Evolutionary conservation across 2,888 invertebrate species (phyloP).

Genomic region (Pseudoips prasinana): DNA sequence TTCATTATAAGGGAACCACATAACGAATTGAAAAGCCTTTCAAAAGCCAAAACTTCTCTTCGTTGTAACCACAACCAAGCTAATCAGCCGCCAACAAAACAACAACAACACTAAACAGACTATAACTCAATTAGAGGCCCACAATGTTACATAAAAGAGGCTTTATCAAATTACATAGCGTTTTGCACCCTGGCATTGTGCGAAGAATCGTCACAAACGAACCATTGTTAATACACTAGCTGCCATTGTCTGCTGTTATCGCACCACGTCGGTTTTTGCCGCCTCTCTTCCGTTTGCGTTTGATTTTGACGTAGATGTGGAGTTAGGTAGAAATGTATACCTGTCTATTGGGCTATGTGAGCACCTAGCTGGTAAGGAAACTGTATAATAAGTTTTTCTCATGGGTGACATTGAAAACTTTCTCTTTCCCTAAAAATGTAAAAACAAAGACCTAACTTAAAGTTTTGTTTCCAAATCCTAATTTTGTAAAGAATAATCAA

Average conservation of each 20-base stretch:
- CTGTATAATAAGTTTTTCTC: too few species aligned
- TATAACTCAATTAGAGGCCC: conserved; percentile 73
- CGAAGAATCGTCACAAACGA: conserved; percentile 80
- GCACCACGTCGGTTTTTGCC: conserved; percentile 73
- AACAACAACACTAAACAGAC: conserved; percentile 53
- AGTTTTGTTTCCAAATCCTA: too few species aligned
- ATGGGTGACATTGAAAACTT: too few species aligned
- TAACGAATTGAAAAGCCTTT: too few species aligned
- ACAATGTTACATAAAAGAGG: conserved; percentile 72
- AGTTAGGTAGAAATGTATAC: conserved; percentile 30
- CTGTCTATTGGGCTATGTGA: background rate
- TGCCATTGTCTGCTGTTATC: conserved; percentile 77
- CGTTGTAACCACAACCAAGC: conserved; percentile 4
- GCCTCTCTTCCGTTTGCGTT: conserved; percentile 66
- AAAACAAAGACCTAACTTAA: too few species aligned
- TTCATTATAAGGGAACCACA: too few species aligned
- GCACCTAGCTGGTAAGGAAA: too few species aligned
- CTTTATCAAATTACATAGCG: conserved; percentile 74
- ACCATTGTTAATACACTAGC: conserved; percentile 77
- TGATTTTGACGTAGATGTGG: conserved; percentile 48
- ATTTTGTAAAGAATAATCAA: too few species aligned
- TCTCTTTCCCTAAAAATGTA: too few species aligned
- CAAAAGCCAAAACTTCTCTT: too few species aligned
- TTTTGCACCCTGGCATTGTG: conserved; percentile 74
- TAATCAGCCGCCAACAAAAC: conserved; percentile 38